phyloP scores from a whole-genome alignment of 2,113 vertebrate genomes.

The Benitochromis conjunctus region DNA sequence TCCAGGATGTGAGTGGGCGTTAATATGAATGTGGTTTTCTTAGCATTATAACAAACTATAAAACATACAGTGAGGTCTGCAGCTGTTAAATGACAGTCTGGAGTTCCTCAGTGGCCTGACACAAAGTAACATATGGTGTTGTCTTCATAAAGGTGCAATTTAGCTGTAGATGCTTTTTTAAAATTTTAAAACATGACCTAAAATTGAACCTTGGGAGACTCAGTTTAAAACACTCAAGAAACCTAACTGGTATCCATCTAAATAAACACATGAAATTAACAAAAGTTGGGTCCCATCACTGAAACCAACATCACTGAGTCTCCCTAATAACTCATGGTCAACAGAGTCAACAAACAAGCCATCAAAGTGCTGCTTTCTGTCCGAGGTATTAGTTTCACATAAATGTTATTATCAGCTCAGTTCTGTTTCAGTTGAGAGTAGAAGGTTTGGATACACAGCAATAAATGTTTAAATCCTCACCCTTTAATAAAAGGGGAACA shows the following conservation, averaged over 20 bases:
- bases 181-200: background rate
- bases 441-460: background rate
- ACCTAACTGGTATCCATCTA: background rate
- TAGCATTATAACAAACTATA: background rate
- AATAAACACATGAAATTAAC: background rate
- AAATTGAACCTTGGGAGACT: background rate
- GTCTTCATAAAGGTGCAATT: fast-evolving
- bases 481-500: background rate
- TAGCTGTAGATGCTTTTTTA: background rate
- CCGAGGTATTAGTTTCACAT: background rate
- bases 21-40: background rate
- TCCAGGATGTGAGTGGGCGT: too few relatives aligned
- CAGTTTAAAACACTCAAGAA: background rate
- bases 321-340: background rate
- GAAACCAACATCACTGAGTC: background rate
- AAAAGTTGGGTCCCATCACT: background rate
- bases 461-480: background rate
- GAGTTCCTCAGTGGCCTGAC: background rate
- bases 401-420: background rate
- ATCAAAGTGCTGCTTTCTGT: background rate
- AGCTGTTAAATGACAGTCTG: background rate
- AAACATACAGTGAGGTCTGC: background rate
- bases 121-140: background rate
- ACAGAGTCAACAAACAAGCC: background rate
- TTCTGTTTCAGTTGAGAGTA: background rate